These are phyloP conservation scores for Okapia johnstoni DNA, from an alignment of 2,113 vertebrate species.

Conservation along the genomic window DNA sequence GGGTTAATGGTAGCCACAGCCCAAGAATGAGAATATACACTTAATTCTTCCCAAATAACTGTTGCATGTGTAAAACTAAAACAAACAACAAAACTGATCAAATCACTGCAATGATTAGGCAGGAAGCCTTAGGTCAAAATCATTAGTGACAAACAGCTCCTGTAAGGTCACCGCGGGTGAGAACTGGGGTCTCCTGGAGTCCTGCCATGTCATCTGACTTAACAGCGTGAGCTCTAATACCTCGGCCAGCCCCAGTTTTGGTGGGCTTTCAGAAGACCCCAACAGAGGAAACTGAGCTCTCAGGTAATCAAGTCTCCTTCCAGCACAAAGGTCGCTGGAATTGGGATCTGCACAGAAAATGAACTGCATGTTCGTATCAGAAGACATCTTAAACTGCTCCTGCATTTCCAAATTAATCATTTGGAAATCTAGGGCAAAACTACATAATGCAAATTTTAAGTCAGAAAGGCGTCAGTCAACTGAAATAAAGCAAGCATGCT, in stretches of 20 bases:
- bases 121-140: background rate
- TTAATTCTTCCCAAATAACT: background rate
- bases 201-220: background rate
- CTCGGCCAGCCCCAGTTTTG: background rate
- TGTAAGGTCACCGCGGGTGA: background rate
- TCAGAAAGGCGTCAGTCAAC: background rate
- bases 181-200: background rate
- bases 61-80: background rate
- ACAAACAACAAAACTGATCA: background rate
- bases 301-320: background rate
- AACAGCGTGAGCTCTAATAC: background rate
- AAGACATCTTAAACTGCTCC: background rate
- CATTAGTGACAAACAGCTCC: background rate
- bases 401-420: background rate
- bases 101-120: background rate
- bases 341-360: background rate
- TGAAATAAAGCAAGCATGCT: background rate
- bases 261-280: slow-evolving; percentile 7
- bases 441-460: background rate
- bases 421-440: background rate
- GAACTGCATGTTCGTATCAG: background rate
- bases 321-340: background rate
- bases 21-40: background rate
- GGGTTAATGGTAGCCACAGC: background rate
- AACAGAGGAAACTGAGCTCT: background rate